Conservation (phyloP, 2,113 vertebrate genomes). For the Carassius gibelio region DNA sequence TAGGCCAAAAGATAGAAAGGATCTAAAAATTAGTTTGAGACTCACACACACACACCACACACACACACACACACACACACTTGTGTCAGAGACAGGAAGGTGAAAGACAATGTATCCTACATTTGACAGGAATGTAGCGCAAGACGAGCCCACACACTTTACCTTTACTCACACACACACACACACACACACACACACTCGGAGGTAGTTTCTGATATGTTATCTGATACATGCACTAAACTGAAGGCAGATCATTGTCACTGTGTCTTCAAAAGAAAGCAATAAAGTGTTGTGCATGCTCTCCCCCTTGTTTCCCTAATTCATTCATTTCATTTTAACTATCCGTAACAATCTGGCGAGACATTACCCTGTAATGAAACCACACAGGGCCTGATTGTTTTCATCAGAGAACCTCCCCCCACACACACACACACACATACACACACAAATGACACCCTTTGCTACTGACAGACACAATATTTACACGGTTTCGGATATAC, state of each 20-base stretch:
- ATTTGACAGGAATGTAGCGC: neutral
- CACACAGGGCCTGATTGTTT: constrained; percentile 73
- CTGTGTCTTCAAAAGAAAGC: constrained; percentile 77
- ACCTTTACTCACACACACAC: neutral
- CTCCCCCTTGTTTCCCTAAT: constrained; percentile 78
- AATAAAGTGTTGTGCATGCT: constrained; percentile 76
- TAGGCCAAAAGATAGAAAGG: neutral
- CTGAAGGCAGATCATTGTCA: constrained; percentile 67
- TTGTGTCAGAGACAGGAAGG: neutral
- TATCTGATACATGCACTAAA: constrained; percentile 52
- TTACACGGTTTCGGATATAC: constrained; percentile 2
- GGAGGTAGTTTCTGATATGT: constrained; percentile 33
- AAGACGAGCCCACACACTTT: constrained; percentile 6
- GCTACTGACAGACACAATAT: constrained; percentile 10
- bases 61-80: too few relatives aligned
- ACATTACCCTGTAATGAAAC: constrained; percentile 79
- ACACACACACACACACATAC: constrained; percentile 26
- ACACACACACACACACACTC: neutral
- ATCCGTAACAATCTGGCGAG: constrained; percentile 81
- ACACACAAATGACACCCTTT: constrained; percentile 38
- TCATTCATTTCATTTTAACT: constrained; percentile 83
- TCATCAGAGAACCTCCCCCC: constrained; percentile 65
- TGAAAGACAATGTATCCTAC: neutral
- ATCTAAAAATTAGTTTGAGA: neutral
- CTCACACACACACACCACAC: too few relatives aligned